These are phyloP conservation scores for Ips nitidus DNA, from an alignment of 1,140 invertebrate species.

Conservation along the genomic window DNA sequence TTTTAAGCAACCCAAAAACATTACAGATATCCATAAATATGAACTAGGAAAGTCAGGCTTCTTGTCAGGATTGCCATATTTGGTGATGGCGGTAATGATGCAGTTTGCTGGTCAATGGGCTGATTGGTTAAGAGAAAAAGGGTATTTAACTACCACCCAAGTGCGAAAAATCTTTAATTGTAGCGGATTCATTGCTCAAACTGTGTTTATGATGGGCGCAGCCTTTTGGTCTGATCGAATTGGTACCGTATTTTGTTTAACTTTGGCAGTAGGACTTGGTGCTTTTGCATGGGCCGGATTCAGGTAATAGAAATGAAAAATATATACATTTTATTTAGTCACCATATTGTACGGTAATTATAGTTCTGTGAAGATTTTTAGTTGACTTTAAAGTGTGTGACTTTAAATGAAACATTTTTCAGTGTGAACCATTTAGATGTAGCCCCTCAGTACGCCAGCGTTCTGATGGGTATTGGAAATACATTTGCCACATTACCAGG, in stretches of 20 bases:
- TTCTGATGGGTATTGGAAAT: conserved; percentile 86
- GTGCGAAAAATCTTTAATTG: conserved; percentile 77
- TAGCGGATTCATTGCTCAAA: conserved; percentile 77
- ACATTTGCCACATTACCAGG: conserved; percentile 88
- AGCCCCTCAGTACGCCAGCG: conserved; percentile 78
- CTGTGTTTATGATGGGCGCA: conserved; percentile 81
- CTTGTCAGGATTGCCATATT: conserved; percentile 80
- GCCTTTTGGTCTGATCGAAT: conserved; percentile 67
- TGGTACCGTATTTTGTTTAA: conserved; percentile 73
- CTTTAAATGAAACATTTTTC: conserved; percentile 40
- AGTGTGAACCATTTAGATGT: conserved; percentile 89
- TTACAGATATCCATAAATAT: conserved; percentile 69
- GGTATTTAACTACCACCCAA: conserved; percentile 70
- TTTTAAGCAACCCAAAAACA: background rate
- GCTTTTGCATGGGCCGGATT: conserved; percentile 89
- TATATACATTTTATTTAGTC: background rate
- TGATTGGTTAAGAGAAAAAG: conserved; percentile 69
- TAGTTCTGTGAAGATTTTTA: no score
- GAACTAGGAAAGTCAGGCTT: conserved; percentile 76
- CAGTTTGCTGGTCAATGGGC: conserved; percentile 79
- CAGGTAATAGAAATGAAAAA: conserved; percentile 56
- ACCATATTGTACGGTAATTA: background rate
- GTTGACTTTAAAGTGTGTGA: no score
- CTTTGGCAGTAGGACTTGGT: conserved; percentile 82
- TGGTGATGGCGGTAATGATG: conserved; percentile 82